Conservation (phyloP, 2,888 invertebrate species). For the Phengaris arion region DNA sequence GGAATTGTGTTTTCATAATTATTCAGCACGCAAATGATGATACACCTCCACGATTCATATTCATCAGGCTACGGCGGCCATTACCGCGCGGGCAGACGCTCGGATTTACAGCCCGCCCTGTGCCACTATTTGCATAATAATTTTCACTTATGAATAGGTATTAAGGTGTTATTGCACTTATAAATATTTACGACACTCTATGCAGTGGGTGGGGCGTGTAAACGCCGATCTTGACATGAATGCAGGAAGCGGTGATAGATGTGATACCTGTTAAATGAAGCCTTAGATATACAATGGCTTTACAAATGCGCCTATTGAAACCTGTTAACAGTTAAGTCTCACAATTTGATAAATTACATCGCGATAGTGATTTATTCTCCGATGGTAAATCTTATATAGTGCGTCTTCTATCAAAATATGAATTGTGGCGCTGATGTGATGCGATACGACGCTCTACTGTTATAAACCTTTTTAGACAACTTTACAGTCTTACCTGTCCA, state of each 20-base stretch:
- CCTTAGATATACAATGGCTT: conserved; percentile 41
- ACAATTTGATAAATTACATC: conserved; percentile 23
- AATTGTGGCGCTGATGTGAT: neutral
- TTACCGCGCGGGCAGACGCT: conserved; percentile 60
- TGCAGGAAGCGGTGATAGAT: conserved; percentile 60
- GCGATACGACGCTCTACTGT: neutral
- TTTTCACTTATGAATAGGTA: conserved; percentile 79
- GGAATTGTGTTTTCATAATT: conserved; percentile 32
- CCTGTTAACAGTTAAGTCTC: conserved; percentile 16
- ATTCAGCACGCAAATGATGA: conserved; percentile 37
- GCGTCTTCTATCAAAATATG: neutral
- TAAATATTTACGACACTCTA: conserved; percentile 70
- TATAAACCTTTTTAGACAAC: too few relatives aligned
- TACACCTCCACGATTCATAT: conserved; percentile 42
- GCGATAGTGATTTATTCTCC: conserved; percentile 16
- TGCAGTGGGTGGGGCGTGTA: conserved; percentile 55
- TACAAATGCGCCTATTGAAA: conserved; percentile 31
- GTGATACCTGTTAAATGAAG: conserved; percentile 59
- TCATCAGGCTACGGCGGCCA: conserved; percentile 50
- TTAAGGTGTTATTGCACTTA: conserved; percentile 74
- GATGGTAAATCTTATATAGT: neutral
- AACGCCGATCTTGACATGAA: conserved; percentile 58
- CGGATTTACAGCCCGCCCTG: conserved; percentile 64
- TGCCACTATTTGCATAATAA: conserved; percentile 76
- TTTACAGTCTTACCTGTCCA: too few relatives aligned